phyloP scores from a whole-genome alignment of 2,888 invertebrate species.

The Notocelia uddmanniana region DNA sequence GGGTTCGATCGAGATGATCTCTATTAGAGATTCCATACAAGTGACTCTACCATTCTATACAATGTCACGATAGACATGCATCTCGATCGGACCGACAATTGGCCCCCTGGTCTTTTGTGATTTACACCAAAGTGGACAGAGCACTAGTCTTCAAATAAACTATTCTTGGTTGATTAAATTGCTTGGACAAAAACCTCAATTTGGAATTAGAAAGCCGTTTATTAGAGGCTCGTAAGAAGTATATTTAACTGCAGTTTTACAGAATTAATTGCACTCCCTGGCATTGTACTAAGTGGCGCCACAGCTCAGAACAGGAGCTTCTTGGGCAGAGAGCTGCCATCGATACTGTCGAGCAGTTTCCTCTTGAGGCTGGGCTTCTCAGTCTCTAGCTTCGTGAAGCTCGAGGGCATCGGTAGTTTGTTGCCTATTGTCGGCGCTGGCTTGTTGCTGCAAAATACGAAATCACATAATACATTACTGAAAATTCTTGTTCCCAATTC shows the following conservation, averaged over 20 bases:
- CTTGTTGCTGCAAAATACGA: conserved; percentile 87
- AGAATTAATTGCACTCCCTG: conserved; percentile 49
- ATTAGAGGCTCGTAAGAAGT: neutral
- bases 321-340: conserved; percentile 89
- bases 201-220: neutral
- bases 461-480: neutral
- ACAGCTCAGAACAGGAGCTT: conserved; percentile 87
- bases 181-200: neutral
- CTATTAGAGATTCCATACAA: too few species aligned
- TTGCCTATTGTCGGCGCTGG: conserved; percentile 94
- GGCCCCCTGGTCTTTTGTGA: too few species aligned
- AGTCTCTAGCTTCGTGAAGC: conserved; percentile 85
- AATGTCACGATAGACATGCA: too few species aligned
- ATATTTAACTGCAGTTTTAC: conserved; percentile 5
- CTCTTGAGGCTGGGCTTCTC: conserved; percentile 91
- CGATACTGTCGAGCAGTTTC: conserved; percentile 89
- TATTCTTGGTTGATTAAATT: too few species aligned
- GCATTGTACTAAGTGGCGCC: conserved; percentile 18
- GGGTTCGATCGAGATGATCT: too few species aligned
- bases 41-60: too few species aligned
- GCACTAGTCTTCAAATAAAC: too few species aligned
- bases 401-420: conserved; percentile 93
- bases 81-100: too few species aligned
- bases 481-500: neutral
- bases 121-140: too few species aligned